Percentiles rank a stretch among this genome's conserved stretches.
phyloP scores from a whole-genome alignment of 2,888 invertebrate species.

The Thyatira batis region DNA sequence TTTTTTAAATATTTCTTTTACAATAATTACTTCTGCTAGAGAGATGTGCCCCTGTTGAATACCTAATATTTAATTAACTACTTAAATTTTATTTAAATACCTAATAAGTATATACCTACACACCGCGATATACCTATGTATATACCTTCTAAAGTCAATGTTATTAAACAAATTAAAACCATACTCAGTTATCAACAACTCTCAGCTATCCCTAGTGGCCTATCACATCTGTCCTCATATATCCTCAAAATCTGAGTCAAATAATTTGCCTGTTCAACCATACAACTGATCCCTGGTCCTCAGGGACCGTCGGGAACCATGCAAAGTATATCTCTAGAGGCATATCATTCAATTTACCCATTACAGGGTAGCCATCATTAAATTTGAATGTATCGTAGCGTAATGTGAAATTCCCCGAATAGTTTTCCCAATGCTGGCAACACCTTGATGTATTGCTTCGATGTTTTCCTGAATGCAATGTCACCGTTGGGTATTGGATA shows the following conservation, averaged over 20 bases:
- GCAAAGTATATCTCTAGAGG: slow-evolving; percentile 26
- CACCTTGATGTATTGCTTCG: not conserved
- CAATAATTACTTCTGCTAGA: too few species aligned
- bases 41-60: too few species aligned
- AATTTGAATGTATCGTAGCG: slow-evolving; percentile 22
- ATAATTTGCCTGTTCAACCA: not conserved
- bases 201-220: not conserved
- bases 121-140: too few species aligned
- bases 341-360: slow-evolving; percentile 43
- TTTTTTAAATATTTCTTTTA: too few species aligned
- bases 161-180: too few species aligned
- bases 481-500: slow-evolving; percentile 19
- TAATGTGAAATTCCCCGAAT: slow-evolving; percentile 24
- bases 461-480: not conserved
- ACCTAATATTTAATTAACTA: too few species aligned
- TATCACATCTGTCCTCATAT: not conserved
- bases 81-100: too few species aligned
- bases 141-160: too few species aligned
- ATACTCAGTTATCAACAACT: not conserved
- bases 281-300: not conserved
- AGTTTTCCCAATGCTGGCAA: slow-evolving; percentile 26
- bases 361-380: slow-evolving; percentile 24
- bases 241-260: not conserved
- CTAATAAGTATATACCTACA: too few species aligned
- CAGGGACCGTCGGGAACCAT: not conserved